A percentile compares a stretch with the other conserved stretches of the same genome.
These are phyloP conservation scores for Cyrtonyx montezumae DNA, from an alignment of 2,113 vertebrate species.

Conservation along the genomic window DNA sequence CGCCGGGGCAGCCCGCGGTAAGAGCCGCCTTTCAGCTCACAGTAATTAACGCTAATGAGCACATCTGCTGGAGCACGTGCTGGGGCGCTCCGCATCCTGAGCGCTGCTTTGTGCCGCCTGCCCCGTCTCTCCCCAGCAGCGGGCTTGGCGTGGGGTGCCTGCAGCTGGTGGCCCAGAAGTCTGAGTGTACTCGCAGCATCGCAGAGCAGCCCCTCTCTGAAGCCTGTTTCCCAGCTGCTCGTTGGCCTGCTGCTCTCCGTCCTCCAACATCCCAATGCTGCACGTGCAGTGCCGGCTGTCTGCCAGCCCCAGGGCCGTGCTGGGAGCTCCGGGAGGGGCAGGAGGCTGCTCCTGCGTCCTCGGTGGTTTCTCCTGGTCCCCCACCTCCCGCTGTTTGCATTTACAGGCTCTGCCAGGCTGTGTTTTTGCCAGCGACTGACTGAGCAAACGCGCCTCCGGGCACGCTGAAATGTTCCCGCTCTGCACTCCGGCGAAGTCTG, in stretches of 20 bases:
- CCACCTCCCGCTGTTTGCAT: background rate
- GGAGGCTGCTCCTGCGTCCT: rapidly evolving
- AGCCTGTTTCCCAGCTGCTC: background rate
- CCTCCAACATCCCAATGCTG: background rate
- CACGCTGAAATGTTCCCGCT: background rate
- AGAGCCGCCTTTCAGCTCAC: background rate
- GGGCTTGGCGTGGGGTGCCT: rapidly evolving
- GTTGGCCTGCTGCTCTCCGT: background rate
- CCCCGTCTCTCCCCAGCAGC: rapidly evolving
- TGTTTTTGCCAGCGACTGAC: rapidly evolving
- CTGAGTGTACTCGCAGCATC: rapidly evolving
- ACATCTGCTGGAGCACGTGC: background rate
- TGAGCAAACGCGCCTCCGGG: background rate
- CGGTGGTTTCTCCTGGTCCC: background rate
- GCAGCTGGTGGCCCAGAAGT: background rate
- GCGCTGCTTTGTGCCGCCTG: background rate
- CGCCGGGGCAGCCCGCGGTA: too few species aligned
- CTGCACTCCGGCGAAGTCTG: background rate
- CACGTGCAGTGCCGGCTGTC: background rate
- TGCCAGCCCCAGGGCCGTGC: background rate
- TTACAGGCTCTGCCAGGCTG: rapidly evolving
- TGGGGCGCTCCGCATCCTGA: background rate
- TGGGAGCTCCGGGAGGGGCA: background rate
- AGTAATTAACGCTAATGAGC: background rate
- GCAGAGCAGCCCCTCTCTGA: too few species aligned